Percentiles rank a stretch among this genome's conserved stretches.
Conservation (phyloP, 2,113 vertebrate genomes). For the Percopsis transmontana region DNA sequence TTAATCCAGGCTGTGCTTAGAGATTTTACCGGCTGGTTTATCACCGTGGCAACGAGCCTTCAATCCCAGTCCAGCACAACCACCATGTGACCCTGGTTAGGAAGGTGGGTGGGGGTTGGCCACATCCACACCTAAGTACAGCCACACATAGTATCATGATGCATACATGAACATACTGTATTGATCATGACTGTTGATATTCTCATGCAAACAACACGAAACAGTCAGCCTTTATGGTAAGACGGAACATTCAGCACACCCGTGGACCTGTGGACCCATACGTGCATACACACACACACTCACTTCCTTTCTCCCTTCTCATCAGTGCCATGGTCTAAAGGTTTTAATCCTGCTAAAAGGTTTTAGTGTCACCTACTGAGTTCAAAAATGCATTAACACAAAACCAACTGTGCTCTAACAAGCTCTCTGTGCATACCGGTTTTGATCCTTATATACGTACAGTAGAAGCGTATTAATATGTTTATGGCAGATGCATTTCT, state of each 20-base stretch:
- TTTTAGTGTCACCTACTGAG: slow-evolving; percentile 58
- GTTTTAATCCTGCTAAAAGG: slow-evolving; percentile 65
- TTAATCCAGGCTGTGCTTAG: slow-evolving; percentile 81
- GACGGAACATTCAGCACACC: too few relatives aligned
- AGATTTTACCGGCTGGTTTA: slow-evolving; percentile 81
- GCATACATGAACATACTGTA: not conserved
- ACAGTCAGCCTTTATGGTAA: too few relatives aligned
- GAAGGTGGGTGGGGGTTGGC: slow-evolving; percentile 48
- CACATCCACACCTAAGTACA: slow-evolving; percentile 1
- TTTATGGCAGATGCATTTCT: slow-evolving; percentile 16
- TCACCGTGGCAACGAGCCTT: slow-evolving; percentile 78
- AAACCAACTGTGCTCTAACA: slow-evolving; percentile 41
- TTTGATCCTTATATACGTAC: slow-evolving; percentile 20
- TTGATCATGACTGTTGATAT: too few relatives aligned
- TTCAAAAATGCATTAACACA: slow-evolving; percentile 49
- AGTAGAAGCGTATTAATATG: slow-evolving; percentile 32
- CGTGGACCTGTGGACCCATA: not conserved
- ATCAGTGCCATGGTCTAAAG: slow-evolving; percentile 39
- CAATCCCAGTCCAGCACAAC: slow-evolving; percentile 72
- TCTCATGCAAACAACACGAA: too few relatives aligned
- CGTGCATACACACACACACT: slow-evolving; percentile 3
- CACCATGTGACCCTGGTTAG: slow-evolving; percentile 71
- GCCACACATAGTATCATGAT: slow-evolving; percentile 13
- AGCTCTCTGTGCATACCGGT: slow-evolving; percentile 32
- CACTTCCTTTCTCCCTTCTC: slow-evolving; percentile 5